Conservation (phyloP, 1,140 invertebrate species). For the Adelges cooleyi region DNA sequence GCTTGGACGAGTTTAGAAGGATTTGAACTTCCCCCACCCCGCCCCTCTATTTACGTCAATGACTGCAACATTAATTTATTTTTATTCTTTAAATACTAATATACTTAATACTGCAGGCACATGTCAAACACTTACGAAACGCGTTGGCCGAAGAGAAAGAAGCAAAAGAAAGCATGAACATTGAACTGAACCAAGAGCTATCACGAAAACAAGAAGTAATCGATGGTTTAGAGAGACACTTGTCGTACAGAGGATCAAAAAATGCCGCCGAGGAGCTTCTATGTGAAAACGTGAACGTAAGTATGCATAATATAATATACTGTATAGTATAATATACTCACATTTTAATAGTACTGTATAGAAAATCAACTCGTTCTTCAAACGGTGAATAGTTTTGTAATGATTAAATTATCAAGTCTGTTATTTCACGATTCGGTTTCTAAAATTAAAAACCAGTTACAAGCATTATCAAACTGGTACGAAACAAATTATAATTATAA, state of each 20-base stretch:
- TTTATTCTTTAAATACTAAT: not conserved
- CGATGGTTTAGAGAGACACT: conserved; percentile 12
- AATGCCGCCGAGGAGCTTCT: conserved; percentile 21
- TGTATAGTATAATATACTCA: too few relatives aligned
- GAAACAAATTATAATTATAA: too few relatives aligned
- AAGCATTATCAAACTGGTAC: too few relatives aligned
- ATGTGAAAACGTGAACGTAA: conserved; percentile 1
- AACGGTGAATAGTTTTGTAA: too few relatives aligned
- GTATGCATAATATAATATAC: not conserved
- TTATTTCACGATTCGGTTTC: too few relatives aligned
- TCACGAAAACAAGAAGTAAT: conserved; percentile 26
- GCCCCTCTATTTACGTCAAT: too few relatives aligned
- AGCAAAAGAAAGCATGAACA: conserved; percentile 22
- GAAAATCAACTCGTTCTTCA: too few relatives aligned
- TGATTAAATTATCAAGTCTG: too few relatives aligned
- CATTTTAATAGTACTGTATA: too few relatives aligned
- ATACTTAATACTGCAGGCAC: conserved; percentile 9
- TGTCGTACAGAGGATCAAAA: conserved; percentile 19
- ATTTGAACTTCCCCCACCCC: too few relatives aligned
- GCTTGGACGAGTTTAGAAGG: too few relatives aligned
- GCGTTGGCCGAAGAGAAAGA: conserved; percentile 28
- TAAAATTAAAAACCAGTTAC: too few relatives aligned
- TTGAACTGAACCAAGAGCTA: conserved; percentile 27
- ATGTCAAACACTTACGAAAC: conserved; percentile 19
- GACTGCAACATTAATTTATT: not conserved